Conservation (phyloP, 1,140 invertebrate species). For the Brachionus sp. region DNA sequence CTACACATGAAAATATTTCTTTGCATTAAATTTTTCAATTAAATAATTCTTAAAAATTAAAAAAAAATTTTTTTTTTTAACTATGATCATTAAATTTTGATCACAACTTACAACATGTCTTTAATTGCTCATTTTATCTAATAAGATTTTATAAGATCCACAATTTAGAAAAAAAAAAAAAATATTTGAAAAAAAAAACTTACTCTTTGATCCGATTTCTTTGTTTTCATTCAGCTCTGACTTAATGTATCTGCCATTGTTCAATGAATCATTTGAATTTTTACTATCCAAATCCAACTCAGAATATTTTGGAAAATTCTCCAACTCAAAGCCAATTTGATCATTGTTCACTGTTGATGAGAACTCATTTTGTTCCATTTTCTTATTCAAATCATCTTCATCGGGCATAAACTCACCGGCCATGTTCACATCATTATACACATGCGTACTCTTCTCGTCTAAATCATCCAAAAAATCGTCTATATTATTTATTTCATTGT, state of each 20-base stretch:
- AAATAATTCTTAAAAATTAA: no score
- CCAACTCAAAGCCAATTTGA: not conserved
- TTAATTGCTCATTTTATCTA: no score
- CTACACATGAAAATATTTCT: no score
- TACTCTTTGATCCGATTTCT: conserved; percentile 33
- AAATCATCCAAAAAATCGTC: conserved; percentile 22
- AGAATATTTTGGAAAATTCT: conserved; percentile 8
- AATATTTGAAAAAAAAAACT: no score
- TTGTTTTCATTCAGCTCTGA: conserved; percentile 1
- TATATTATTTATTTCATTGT: conserved; percentile 37
- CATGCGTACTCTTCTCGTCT: not conserved
- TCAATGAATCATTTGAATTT: not conserved
- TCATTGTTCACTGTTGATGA: not conserved
- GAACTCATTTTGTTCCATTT: not conserved
- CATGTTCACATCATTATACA: not conserved
- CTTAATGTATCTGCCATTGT: not conserved
- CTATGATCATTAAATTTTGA: no score
- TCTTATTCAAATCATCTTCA: conserved; percentile 2
- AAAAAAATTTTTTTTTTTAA: no score
- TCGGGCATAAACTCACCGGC: not conserved
- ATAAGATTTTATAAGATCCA: no score
- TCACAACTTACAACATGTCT: no score
- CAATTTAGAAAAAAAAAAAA: no score
- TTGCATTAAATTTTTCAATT: no score
- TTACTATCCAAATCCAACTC: not conserved